Base-by-base conservation (phyloP, 2,113 vertebrate species). In the Neodon shergylaensis region DNA sequence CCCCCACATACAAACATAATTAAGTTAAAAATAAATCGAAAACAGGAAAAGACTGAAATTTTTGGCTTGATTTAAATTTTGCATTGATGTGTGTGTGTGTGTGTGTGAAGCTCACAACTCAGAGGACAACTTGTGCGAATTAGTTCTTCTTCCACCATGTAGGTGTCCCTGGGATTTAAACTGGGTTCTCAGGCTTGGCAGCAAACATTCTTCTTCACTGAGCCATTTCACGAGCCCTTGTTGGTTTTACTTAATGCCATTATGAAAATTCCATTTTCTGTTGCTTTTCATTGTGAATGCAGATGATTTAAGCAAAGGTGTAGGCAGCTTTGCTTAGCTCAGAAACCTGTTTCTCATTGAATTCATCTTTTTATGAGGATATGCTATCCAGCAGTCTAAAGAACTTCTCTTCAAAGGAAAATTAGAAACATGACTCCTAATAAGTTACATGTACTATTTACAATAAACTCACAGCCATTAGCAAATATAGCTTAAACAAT, bases 261-360 rank as follows among this genome's bases (percentile, higher is more conserved):
- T 89, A 17, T 94, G 47, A 95, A 92, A 92, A 73, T 77, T 74
- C 1, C 78, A 66, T 49, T 72, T 94, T 82, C 66, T 31, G 65
- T 66, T 94, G 82, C 19, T 92, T 96, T 86, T 91, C 49, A 58
- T 85, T 85, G 14, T 86, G 21, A 79, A 49, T 42, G 3, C 76
- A 24, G 42, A 96, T 44, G 33, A 58, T 87, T 94, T 95, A 65
- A 87, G 74, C 78, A 87, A 24, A 87, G 54, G 89, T 93, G 36
- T 28, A 89, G 39, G 42, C 61, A 47, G 78, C 63, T 68, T 93
- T 42, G 33, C 78, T 94, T 96, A 89, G 14, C 31, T 86, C 68
- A 66, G 82, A 95, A 95, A 86, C 44, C 31, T 82, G 13, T 82
- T 91, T 73, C 74, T n/a, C 52, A 65, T 94, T 97, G 94, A 85